Percentiles rank a stretch among this genome's conserved stretches.
Conservation (phyloP, 2,888 invertebrate genomes). For the Mesoligia furuncula region DNA sequence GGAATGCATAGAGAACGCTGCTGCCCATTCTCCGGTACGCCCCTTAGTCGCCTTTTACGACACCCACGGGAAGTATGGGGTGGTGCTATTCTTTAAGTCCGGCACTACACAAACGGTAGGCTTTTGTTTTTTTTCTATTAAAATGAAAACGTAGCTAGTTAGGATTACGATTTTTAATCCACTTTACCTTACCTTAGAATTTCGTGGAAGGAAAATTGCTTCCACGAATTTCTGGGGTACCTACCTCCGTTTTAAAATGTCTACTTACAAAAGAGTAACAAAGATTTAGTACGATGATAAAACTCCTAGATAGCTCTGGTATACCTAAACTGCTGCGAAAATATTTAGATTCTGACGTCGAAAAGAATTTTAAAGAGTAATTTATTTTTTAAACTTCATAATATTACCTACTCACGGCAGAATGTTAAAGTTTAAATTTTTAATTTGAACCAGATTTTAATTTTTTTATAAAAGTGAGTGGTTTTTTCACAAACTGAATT, state of each 20-base stretch:
- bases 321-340: constrained; percentile 8
- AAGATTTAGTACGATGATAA: constrained; percentile 20
- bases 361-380: constrained; percentile 21
- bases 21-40: too few species aligned
- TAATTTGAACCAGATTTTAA: background rate
- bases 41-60: too few species aligned
- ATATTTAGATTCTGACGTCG: constrained; percentile 15
- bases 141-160: background rate
- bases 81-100: too few species aligned
- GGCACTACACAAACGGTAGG: too few species aligned
- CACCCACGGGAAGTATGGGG: too few species aligned
- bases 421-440: background rate
- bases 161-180: background rate
- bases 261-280: constrained; percentile 19
- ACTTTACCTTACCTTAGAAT: background rate
- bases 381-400: constrained; percentile 14
- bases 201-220: background rate
- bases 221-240: background rate
- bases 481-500: too few species aligned
- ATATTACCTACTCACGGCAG: background rate
- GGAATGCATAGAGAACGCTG: too few species aligned
- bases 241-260: constrained; percentile 6
- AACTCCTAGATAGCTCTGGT: constrained; percentile 15
- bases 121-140: background rate
- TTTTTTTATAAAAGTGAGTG: background rate